Percentiles rank a stretch among this genome's conserved stretches.
phyloP scores from a whole-genome alignment of 2,113 vertebrate species.

The Tragelaphus strepsiceros region DNA sequence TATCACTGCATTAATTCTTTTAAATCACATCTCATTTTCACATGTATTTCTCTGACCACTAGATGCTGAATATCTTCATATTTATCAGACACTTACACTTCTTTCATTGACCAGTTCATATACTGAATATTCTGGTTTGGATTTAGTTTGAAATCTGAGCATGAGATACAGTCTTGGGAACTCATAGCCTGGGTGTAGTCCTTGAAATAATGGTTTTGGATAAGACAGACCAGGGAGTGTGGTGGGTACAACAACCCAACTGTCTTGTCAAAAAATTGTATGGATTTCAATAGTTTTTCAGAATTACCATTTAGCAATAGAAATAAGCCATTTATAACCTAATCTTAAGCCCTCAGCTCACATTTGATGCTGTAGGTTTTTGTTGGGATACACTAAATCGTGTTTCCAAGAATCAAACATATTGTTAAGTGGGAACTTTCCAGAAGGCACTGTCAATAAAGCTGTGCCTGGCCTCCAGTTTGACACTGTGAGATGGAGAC shows the following conservation, averaged over 20 bases:
- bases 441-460: conserved; percentile 73
- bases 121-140: neutral
- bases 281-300: neutral
- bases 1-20: neutral
- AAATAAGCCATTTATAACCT: conserved; percentile 49
- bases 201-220: neutral
- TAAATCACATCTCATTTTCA: neutral
- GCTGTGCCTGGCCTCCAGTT: conserved; percentile 70
- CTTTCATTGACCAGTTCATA: neutral
- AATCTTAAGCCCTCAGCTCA: conserved; percentile 39
- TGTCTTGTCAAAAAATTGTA: neutral
- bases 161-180: neutral
- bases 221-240: neutral
- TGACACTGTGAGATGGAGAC: conserved; percentile 70
- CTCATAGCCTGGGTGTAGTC: neutral
- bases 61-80: neutral
- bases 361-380: conserved; percentile 45
- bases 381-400: conserved; percentile 39
- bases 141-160: conserved; percentile 16
- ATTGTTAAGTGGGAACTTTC: conserved; percentile 66
- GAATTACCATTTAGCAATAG: conserved; percentile 40
- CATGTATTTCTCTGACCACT: neutral
- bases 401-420: conserved; percentile 47
- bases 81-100: neutral
- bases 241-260: neutral